Evolutionary conservation across 2,113 vertebrate genomes (phyloP).

Genomic region (Plestiodon gilberti): DNA sequence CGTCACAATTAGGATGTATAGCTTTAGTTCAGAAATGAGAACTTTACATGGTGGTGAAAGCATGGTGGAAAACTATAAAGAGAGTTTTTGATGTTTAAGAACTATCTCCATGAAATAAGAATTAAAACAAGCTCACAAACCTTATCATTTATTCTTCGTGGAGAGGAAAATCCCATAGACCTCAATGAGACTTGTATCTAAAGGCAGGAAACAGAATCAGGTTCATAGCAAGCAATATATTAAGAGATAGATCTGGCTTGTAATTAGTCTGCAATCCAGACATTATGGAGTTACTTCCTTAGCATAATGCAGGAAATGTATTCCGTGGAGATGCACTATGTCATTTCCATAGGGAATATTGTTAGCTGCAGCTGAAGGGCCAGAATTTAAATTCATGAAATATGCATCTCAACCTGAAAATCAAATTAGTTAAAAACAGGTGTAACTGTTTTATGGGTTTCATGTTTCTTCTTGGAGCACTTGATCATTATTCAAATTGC

Average conservation of each 20-base stretch:
- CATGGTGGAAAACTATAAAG: conserved; percentile 20
- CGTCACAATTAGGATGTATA: neutral
- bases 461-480: conserved; percentile 59
- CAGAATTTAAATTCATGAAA: conserved; percentile 59
- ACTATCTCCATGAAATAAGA: conserved; percentile 27
- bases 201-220: conserved; percentile 15
- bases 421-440: conserved; percentile 56
- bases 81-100: conserved; percentile 43
- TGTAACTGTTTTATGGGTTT: conserved; percentile 55
- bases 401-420: conserved; percentile 61
- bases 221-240: neutral
- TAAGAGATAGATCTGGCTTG: neutral
- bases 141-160: neutral
- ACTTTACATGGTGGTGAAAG: neutral
- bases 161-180: neutral
- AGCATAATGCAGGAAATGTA: conserved; percentile 57
- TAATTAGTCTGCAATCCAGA: conserved; percentile 50
- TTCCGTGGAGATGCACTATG: conserved; percentile 33
- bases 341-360: conserved; percentile 45
- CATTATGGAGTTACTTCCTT: conserved; percentile 49
- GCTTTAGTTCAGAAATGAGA: neutral
- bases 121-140: conserved; percentile 42
- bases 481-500: conserved; percentile 60
- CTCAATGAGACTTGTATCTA: conserved; percentile 14
- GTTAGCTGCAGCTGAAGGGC: conserved; percentile 41